Conservation (phyloP, 37 sponge, comb jelly and placozoan species). For the Chondrilla cf. caribensis region DNA sequence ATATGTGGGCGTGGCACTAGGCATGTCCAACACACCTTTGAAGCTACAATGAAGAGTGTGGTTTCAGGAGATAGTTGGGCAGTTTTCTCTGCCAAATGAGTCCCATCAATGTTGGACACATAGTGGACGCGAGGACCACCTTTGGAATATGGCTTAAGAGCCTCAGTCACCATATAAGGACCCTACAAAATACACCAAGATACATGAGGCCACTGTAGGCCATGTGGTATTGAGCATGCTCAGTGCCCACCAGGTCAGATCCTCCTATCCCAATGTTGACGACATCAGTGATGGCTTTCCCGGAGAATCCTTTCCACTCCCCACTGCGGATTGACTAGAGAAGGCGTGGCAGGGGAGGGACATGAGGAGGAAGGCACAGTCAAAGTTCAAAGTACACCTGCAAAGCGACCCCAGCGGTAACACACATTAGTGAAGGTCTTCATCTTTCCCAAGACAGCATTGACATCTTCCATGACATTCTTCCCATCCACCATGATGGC, state of each 20-base stretch:
- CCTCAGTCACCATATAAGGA: conserved; percentile 97
- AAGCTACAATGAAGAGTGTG: conserved; percentile 94
- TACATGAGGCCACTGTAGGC: neutral
- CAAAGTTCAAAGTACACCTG: no score
- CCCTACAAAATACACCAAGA: conserved; percentile 51
- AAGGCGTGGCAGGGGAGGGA: neutral
- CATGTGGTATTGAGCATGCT: no score
- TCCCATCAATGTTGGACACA: conserved; percentile 98
- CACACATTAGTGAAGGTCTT: conserved; percentile 76
- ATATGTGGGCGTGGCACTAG: neutral
- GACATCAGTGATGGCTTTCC: conserved; percentile 95
- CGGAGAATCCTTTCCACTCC: conserved; percentile 93
- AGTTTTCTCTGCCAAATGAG: conserved; percentile 83
- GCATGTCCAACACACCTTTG: conserved; percentile 61
- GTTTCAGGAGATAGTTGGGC: conserved; percentile 68
- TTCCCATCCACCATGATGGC: conserved; percentile 92
- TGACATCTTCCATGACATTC: conserved; percentile 95
- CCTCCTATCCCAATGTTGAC: conserved; percentile 99
- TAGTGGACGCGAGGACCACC: conserved; percentile 87
- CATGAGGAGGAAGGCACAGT: neutral
- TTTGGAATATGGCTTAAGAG: conserved; percentile 88
- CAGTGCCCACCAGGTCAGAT: conserved; percentile 81
- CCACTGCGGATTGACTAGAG: conserved; percentile 85
- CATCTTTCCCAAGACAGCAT: conserved; percentile 90
- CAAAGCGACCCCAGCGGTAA: no score